Conservation (phyloP, 2,113 vertebrate genomes). For the Fregata magnificens region DNA sequence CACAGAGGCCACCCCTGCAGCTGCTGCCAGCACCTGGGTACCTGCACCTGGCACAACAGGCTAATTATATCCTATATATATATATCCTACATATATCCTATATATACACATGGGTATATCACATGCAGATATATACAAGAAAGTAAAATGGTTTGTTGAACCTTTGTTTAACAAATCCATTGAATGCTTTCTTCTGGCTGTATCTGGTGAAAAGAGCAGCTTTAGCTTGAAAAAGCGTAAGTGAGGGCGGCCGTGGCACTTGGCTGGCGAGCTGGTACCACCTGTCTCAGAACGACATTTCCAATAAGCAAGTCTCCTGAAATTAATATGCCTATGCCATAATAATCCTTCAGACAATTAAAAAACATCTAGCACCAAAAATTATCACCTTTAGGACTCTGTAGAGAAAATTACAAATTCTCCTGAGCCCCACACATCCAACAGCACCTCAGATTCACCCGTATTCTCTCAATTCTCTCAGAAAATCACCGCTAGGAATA, state of each 20-base stretch:
- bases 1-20: neutral
- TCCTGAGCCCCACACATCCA: fast-evolving
- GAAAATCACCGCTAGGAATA: neutral
- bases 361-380: neutral
- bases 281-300: fast-evolving
- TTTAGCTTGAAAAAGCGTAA: neutral
- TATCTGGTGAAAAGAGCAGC: neutral
- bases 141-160: neutral
- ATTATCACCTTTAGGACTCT: neutral
- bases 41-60: neutral
- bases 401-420: neutral
- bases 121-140: neutral
- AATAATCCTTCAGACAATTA: neutral
- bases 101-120: neutral
- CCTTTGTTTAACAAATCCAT: neutral
- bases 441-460: fast-evolving
- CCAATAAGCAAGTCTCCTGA: neutral
- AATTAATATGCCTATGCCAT: neutral
- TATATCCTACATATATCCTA: fast-evolving
- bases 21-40: neutral
- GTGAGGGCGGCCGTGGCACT: fast-evolving
- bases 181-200: neutral
- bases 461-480: neutral
- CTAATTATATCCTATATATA: neutral
- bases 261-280: neutral